Evolutionary conservation across 2,797 vertebrate species (phyloP), one percentile per base, ranked within the genome.

Genomic region (Aselliscus stoliczkanus): DNA sequence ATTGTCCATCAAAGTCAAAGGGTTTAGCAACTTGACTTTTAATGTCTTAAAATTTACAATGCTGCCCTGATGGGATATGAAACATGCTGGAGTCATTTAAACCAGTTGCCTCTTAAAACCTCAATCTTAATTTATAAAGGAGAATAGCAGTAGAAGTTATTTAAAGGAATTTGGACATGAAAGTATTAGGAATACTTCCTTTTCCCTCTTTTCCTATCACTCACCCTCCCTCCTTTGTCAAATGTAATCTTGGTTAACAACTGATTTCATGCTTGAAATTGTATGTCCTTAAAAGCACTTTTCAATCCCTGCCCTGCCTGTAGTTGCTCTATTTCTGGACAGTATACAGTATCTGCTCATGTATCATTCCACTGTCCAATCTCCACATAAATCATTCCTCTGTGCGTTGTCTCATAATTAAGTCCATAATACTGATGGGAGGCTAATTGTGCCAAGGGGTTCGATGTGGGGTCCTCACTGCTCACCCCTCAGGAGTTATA

Each of bases 1-100:
- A 65, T 81, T 44, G n/a, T 94, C 69, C 47, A 70, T 80, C 58
- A 89, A 88, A 90, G n/a, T 62, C 88, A 69, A 86, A 73, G n/a
- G 20, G 82, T 79, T 94, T 81, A 75, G 62, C 85, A 65, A 73
- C 65, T 65, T 90, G 76, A 90, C 60, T 67, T 58, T 62, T 47
- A 67, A 14, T 67, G 94, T 90, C n/a, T 18, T 21, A 93, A 92
- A 93, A 64, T 34, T 60, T 39, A 62, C 29, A 91, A 1, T 52
- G 5, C 86, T 27, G 12, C 31, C n/a, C 42, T 42, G 10, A 7
- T 9, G 42, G n/a, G 52, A 27, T 18, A 11, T 52, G 56, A 85
- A 47, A 64, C 21, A 34, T 5, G 50, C 25, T 14, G 20, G 64
- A 75, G 14, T 47, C 50, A 29, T 65, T 29, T 73, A 54, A 88